These are phyloP conservation scores for Noctua janthe DNA, from an alignment of 2,888 invertebrate species.

Conservation along the genomic window DNA sequence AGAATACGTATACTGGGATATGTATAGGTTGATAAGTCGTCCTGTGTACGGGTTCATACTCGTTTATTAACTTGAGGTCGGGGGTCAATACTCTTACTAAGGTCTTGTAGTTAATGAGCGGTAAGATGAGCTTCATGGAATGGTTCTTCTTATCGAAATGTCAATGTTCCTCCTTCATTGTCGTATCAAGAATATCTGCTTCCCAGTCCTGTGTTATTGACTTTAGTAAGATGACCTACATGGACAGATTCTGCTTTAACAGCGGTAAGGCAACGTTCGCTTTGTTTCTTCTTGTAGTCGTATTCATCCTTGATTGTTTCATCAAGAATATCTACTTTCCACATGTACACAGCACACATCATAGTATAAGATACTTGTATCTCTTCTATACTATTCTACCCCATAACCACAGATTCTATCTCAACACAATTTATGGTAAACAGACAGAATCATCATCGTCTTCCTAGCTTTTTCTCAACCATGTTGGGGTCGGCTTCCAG, in stretches of 20 bases:
- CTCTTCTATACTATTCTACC: background rate
- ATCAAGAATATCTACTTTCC: background rate
- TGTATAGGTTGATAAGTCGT: background rate
- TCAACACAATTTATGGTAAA: background rate
- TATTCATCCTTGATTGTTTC: background rate
- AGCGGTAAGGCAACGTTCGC: background rate
- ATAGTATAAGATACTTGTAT: background rate
- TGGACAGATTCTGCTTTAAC: background rate
- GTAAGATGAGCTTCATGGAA: slow-evolving; percentile 8
- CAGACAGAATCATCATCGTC: background rate
- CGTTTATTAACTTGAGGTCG: slow-evolving; percentile 23
- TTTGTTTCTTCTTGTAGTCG: background rate
- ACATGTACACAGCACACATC: background rate
- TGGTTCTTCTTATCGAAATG: background rate
- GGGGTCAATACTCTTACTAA: slow-evolving; percentile 38
- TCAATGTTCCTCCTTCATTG: slow-evolving; percentile 20
- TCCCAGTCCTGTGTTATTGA: background rate
- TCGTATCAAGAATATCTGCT: background rate
- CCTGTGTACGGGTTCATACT: slow-evolving; percentile 17
- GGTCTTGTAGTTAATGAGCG: slow-evolving; percentile 28
- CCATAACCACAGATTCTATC: background rate
- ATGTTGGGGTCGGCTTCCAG: background rate
- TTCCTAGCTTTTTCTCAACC: background rate
- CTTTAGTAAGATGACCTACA: background rate
- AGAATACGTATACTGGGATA: background rate